Base-by-base conservation (phyloP, 2,888 invertebrate species). In the Pollenia griseotomentosa region DNA sequence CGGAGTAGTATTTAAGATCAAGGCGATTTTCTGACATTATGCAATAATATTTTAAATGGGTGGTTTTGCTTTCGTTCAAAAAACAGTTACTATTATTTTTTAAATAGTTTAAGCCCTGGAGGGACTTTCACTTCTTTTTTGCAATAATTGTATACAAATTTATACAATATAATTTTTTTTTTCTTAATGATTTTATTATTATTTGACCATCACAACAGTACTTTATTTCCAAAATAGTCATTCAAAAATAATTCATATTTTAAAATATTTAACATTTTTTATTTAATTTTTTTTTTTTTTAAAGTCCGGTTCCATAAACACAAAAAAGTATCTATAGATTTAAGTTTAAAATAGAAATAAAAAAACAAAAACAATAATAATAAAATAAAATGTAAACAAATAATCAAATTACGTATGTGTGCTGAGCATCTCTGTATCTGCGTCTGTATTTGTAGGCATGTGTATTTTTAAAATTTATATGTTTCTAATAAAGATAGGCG, bases 261-360 rank as follows among this genome's bases (percentile, higher is more conserved):
- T 2, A 46, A 75, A 75, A 63, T 51, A 75, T 53, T 42, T 42
- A n/a, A 51, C 14, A 19, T 53, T 66, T 48, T 48, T 3, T 11
- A 8, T 66, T 40, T 5, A 0, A 12, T 12, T 44, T 12, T 66
- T 16, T 59, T 53, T 53, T 44, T 46, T 9, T 40, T 16, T 11
- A 11, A 65, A 81, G 65, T 71, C 80, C 80, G 80, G 71, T 81
- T 81, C 10, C 71, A 81, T 59, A 48, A 59, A 78, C 4, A 65
- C 44, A 16, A 44, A 65, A 78, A 68, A 65, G 51, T 33, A 11
- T 7, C 11, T 33, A 61, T 61, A 48, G 59, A 19, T 33, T 44
- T 11, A 71, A 14, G 33, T 51, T 42, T n/a, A 42, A 42, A 42
- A 16, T 65, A 46, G 11, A 23, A 33, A n/a, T n/a, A 14, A n/a